Base-by-base conservation (phyloP, 2,888 invertebrate species). In the Monopis laevigella region DNA sequence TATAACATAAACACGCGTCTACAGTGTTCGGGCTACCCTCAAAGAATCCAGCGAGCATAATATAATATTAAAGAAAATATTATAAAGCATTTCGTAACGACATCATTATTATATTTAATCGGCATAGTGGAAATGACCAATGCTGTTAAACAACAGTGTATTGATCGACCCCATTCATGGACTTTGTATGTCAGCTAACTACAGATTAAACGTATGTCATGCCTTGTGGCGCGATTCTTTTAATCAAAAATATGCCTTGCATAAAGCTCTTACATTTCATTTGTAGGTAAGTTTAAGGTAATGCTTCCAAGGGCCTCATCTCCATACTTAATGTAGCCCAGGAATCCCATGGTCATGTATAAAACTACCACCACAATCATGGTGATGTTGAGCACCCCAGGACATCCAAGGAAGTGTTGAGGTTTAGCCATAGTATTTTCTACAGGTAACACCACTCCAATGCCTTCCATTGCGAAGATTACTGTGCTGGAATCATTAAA, bases 401-500 rank as follows among this genome's bases (percentile, higher is more conserved):
- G 90, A 48, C 88, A 88, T 24, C 88, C 87, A 40, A 96, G 84
- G 58, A 92, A 92, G 46, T 91, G 88, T 45, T 88, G 82, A 0
- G 94, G 94, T 42, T 88, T 87, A 41, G 84, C 84, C 96, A 98
- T 96, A 3, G 89, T 88, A 62, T 96, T 96, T 66, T 96, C 96
- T 40, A 98, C 88, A 0, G 97, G 97, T 63, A 98, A 84, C 2
- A 97, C 92, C 41, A 90, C 90, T 42, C 93, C 93, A 50, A 98
- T 97, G 35, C 94, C 96, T 75, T 98, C 98, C 87, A 98, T 97
- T 10, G 98, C 95, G 62, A 96, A 98, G 59, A 98, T 90, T 30
- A 96, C 97, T 43, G 96, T 98, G 48, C 97, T 85, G 65, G 48
- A 80, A 70, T 51, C 43, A 43, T 11, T 13, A 56, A 55, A 46